Conservation (phyloP, 2,888 invertebrate species). For the Drepanosiphum platanoidis region DNA sequence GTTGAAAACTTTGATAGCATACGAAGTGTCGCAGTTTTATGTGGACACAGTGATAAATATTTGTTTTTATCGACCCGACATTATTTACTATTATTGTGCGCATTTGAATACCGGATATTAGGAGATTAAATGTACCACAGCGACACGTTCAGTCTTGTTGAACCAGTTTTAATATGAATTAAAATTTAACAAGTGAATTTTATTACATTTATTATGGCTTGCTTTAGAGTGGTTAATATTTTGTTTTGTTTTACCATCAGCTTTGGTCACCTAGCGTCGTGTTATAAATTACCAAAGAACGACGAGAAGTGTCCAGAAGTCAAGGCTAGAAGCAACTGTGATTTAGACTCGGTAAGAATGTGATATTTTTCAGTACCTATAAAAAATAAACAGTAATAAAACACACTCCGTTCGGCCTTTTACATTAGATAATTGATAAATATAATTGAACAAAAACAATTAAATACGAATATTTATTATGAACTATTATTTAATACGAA, state of each 20-base stretch:
- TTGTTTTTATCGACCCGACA: constrained; percentile 31
- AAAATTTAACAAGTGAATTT: constrained; percentile 24
- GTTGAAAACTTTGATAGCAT: constrained; percentile 34
- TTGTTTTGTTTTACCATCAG: constrained; percentile 15
- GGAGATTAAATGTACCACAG: constrained; percentile 34
- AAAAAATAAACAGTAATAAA: not conserved
- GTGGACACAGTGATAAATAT: constrained; percentile 43
- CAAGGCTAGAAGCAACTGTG: constrained; percentile 81
- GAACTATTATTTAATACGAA: not conserved
- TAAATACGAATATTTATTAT: not conserved
- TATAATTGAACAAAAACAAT: not conserved
- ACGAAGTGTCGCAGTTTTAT: constrained; percentile 15
- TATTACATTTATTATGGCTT: constrained; percentile 33
- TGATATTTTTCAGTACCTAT: not conserved
- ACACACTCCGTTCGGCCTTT: not conserved
- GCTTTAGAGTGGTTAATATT: not conserved
- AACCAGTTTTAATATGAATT: constrained; percentile 33
- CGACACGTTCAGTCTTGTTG: constrained; percentile 16
- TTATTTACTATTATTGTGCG: constrained; percentile 29
- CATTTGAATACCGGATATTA: constrained; percentile 58
- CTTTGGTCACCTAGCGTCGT: not conserved
- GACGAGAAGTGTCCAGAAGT: constrained; percentile 80
- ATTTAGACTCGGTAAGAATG: constrained; percentile 75
- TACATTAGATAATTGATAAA: not conserved
- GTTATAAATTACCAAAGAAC: constrained; percentile 68